A percentile compares a stretch with the other conserved stretches of the same genome.
These are phyloP conservation scores for Salticus scenicus DNA, from an alignment of 2,888 invertebrate species.

Conservation along the genomic window DNA sequence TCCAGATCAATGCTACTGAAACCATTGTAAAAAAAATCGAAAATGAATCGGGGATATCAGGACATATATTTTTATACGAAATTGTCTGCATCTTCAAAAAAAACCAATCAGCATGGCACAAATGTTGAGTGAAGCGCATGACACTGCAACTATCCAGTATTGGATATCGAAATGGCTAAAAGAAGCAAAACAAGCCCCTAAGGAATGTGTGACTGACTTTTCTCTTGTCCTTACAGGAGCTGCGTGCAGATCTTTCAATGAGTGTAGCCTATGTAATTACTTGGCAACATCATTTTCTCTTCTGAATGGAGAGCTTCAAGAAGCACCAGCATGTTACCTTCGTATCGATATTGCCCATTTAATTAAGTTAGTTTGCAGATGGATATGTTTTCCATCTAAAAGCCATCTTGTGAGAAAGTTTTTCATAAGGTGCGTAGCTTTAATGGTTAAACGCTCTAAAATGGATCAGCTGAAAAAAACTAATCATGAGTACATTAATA, in stretches of 20 bases:
- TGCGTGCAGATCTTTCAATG: neutral
- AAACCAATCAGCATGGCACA: neutral
- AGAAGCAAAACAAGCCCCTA: neutral
- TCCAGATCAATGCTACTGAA: neutral
- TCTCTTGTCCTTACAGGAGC: neutral
- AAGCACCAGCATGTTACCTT: neutral
- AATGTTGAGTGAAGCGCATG: neutral
- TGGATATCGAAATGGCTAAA: neutral
- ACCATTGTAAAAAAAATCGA: neutral
- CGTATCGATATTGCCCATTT: neutral
- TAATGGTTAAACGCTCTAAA: neutral
- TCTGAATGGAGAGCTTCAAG: neutral
- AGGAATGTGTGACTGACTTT: neutral
- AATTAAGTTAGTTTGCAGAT: neutral
- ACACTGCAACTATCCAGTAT: neutral
- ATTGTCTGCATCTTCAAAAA: neutral
- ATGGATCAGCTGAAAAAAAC: neutral
- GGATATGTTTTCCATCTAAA: neutral
- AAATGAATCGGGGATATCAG: neutral
- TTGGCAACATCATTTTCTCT: neutral
- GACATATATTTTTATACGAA: neutral
- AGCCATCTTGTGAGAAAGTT: neutral
- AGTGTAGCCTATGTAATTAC: neutral
- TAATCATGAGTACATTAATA: neutral
- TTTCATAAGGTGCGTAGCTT: neutral